Conservation (phyloP, 2,113 vertebrate species). For the Dissostichus mawsoni region DNA sequence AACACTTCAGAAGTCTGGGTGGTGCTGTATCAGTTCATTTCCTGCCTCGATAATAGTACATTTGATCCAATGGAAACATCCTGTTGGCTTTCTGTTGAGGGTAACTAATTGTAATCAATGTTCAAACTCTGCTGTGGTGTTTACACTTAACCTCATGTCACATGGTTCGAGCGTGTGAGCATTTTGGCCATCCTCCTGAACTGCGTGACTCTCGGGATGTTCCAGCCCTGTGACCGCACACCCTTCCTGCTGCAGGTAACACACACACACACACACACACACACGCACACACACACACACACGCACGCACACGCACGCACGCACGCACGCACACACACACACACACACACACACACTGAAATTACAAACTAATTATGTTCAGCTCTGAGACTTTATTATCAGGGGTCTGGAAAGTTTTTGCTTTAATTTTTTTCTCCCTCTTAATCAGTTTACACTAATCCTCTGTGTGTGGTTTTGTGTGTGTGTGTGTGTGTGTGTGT, state of each 20-base stretch:
- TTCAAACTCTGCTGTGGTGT: conserved; percentile 6
- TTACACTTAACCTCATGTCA: conserved; percentile 88
- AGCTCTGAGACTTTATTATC: conserved; percentile 64
- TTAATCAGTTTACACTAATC: conserved; percentile 70
- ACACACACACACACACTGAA: conserved; percentile 24
- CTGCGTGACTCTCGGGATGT: conserved; percentile 98
- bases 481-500: conserved; percentile 19
- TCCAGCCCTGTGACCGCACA: conserved; percentile 95
- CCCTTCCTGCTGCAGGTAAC: conserved; percentile 83
- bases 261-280: conserved; percentile 32
- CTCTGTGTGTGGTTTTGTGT: conserved; percentile 25
- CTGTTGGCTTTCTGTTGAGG: conserved; percentile 1
- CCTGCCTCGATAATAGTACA: too few relatives aligned
- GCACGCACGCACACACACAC: conserved; percentile 28
- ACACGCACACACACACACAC: conserved; percentile 27
- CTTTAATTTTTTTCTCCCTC: conserved; percentile 50
- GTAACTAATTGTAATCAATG: conserved; percentile 19
- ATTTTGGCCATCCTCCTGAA: conserved; percentile 98
- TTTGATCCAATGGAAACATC: too few relatives aligned
- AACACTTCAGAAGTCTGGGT: too few relatives aligned
- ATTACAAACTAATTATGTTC: conserved; percentile 66
- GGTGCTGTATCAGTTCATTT: too few relatives aligned
- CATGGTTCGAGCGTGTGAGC: conserved; percentile 97
- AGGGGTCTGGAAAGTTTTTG: conserved; percentile 59
- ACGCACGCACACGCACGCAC: conserved; percentile 20